These are phyloP conservation scores for Apodemus agrarius DNA, from an alignment of 2,797 vertebrate genomes.

Conservation along the genomic window DNA sequence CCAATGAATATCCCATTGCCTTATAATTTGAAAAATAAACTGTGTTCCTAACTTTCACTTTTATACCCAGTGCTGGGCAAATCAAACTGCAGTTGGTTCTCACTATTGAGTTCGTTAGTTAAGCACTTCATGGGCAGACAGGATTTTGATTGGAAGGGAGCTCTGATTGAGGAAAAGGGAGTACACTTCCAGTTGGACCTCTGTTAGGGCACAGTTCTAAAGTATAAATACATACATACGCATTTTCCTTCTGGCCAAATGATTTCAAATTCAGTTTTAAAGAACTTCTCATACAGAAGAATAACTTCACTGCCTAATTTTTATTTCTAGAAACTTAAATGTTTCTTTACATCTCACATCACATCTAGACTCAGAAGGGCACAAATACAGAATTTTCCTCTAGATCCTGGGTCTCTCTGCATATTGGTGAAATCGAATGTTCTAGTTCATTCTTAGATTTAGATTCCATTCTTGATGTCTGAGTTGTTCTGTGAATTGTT, in stretches of 20 bases:
- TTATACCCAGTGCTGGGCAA: constrained; percentile 49
- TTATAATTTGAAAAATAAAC: constrained; percentile 60
- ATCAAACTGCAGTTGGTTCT: background rate
- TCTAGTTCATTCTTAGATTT: background rate
- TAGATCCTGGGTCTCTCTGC: background rate
- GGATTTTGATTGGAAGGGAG: constrained; percentile 43
- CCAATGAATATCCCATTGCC: constrained; percentile 54
- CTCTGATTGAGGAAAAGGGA: constrained; percentile 56
- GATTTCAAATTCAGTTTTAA: constrained; percentile 54
- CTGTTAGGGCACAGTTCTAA: background rate
- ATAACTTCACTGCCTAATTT: constrained; percentile 13
- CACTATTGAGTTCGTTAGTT: constrained; percentile 50
- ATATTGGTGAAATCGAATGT: background rate
- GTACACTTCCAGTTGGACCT: constrained; percentile 4
- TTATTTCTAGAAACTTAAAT: background rate
- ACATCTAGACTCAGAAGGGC: background rate
- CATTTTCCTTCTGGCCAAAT: constrained; percentile 28
- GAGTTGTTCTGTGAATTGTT: background rate
- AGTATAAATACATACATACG: background rate
- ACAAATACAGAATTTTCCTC: constrained; percentile 6
- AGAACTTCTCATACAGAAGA: constrained; percentile 25
- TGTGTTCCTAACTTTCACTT: constrained; percentile 35
- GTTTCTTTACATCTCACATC: background rate
- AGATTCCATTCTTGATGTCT: background rate
- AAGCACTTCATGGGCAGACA: constrained; percentile 5